These are phyloP conservation scores for Venusia cambrica DNA, from an alignment of 2,888 invertebrate species.

Conservation along the genomic window DNA sequence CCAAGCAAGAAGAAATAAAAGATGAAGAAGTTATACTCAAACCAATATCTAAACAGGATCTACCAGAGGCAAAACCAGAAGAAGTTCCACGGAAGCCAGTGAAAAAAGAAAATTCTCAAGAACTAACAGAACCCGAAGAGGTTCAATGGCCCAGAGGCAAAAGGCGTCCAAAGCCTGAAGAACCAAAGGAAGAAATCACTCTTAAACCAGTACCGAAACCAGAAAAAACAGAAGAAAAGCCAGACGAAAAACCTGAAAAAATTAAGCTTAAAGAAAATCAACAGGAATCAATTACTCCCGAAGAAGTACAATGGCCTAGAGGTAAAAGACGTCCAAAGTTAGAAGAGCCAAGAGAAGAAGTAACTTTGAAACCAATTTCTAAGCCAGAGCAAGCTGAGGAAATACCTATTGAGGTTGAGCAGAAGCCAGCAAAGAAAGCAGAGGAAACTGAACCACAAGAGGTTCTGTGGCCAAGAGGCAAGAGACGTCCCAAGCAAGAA, in stretches of 20 bases:
- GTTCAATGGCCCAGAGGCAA: slow-evolving; percentile 46
- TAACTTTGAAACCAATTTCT: slow-evolving; percentile 46
- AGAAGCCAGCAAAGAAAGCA: slow-evolving; percentile 6
- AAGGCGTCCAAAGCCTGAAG: slow-evolving; percentile 42
- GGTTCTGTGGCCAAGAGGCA: slow-evolving; percentile 43
- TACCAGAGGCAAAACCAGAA: slow-evolving; percentile 54
- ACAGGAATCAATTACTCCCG: neutral
- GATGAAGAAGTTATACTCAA: slow-evolving; percentile 50
- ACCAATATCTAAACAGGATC: slow-evolving; percentile 7
- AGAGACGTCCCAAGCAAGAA: slow-evolving; percentile 40
- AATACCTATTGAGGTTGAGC: slow-evolving; percentile 23
- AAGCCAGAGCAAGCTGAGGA: slow-evolving; percentile 36
- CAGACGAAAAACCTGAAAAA: slow-evolving; percentile 3
- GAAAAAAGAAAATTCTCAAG: slow-evolving; percentile 38
- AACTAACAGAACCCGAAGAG: slow-evolving; percentile 31
- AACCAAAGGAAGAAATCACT: slow-evolving; percentile 35
- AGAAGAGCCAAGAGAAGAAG: slow-evolving; percentile 45
- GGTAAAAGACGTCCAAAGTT: slow-evolving; percentile 17
- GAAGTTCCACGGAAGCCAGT: slow-evolving; percentile 46
- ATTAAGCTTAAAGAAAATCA: slow-evolving; percentile 4
- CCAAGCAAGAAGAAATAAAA: slow-evolving; percentile 34
- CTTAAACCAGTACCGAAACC: slow-evolving; percentile 48
- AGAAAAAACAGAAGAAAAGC: slow-evolving; percentile 18
- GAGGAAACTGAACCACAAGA: slow-evolving; percentile 46
- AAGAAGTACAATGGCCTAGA: slow-evolving; percentile 8